phyloP scores from a whole-genome alignment of 2,888 invertebrate species.

The Deroplatys truncata region DNA sequence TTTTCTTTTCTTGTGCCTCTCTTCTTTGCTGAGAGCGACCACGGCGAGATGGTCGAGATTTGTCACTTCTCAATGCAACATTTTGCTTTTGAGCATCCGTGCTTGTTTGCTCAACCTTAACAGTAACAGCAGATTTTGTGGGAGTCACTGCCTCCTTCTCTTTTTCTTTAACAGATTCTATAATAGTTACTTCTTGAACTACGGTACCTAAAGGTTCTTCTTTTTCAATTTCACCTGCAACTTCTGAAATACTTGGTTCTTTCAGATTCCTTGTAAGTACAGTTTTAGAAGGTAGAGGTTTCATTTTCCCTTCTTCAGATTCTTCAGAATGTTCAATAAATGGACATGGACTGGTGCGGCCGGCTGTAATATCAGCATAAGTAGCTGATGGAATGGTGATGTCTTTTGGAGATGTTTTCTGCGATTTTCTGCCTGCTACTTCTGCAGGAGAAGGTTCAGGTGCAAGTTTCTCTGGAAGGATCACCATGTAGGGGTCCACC shows the following conservation, averaged over 20 bases:
- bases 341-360: slow-evolving; percentile 42
- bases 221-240: neutral
- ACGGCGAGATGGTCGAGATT: slow-evolving; percentile 45
- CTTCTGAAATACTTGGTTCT: neutral
- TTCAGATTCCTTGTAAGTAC: neutral
- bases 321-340: slow-evolving; percentile 15
- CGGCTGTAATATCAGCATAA: slow-evolving; percentile 70
- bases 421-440: slow-evolving; percentile 14
- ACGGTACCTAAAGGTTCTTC: neutral
- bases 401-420: slow-evolving; percentile 41
- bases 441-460: neutral
- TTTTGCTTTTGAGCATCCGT: slow-evolving; percentile 35
- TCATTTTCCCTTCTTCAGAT: slow-evolving; percentile 1
- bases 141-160: neutral
- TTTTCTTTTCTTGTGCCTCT: slow-evolving; percentile 25
- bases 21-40: slow-evolving; percentile 51
- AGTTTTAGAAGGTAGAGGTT: slow-evolving; percentile 3
- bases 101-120: neutral
- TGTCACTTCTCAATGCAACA: slow-evolving; percentile 43
- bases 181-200: neutral
- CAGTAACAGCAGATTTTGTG: neutral
- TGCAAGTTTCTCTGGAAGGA: slow-evolving; percentile 23
- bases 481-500: slow-evolving; percentile 66
- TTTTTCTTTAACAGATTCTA: neutral
- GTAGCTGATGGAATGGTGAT: slow-evolving; percentile 39